Percentiles rank a stretch among this genome's conserved stretches.
phyloP scores from a whole-genome alignment of 2,113 vertebrate genomes.

The Pardalotus punctatus region DNA sequence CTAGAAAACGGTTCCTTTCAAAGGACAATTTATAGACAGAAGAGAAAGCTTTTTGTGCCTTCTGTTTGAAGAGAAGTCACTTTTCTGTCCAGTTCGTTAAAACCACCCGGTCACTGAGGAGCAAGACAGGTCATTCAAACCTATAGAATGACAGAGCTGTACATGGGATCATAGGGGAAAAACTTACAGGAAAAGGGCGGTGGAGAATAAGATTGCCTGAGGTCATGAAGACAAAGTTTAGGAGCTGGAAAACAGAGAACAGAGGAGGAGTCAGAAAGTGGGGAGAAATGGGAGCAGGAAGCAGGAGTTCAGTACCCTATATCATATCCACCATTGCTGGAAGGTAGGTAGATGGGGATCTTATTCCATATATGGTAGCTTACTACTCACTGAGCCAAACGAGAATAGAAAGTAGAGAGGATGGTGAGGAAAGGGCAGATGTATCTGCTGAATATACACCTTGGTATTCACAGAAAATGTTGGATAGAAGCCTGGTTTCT shows the following conservation, averaged over 20 bases:
- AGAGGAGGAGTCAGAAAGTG: background rate
- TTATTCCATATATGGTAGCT: background rate
- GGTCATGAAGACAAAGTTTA: background rate
- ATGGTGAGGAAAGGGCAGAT: background rate
- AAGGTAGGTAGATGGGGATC: background rate
- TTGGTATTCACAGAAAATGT: background rate
- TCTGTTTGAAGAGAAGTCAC: background rate
- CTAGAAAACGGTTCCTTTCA: background rate
- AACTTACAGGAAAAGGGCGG: rapidly evolving
- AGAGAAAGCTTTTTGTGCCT: background rate
- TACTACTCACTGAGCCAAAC: background rate
- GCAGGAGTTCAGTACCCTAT: background rate
- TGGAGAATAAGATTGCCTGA: background rate
- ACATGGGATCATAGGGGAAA: rapidly evolving
- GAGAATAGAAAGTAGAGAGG: background rate
- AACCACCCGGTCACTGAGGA: background rate
- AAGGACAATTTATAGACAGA: background rate
- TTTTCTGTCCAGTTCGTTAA: background rate
- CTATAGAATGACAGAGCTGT: background rate
- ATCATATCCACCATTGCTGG: background rate
- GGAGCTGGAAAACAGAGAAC: background rate
- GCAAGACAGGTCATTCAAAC: background rate
- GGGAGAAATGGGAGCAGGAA: background rate
- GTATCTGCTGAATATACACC: background rate
- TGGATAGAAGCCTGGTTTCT: background rate